Evolutionary conservation across 2,888 invertebrate genomes (phyloP), one percentile per base, ranked within the genome.

Genomic region (Polylopha cassiicola): DNA sequence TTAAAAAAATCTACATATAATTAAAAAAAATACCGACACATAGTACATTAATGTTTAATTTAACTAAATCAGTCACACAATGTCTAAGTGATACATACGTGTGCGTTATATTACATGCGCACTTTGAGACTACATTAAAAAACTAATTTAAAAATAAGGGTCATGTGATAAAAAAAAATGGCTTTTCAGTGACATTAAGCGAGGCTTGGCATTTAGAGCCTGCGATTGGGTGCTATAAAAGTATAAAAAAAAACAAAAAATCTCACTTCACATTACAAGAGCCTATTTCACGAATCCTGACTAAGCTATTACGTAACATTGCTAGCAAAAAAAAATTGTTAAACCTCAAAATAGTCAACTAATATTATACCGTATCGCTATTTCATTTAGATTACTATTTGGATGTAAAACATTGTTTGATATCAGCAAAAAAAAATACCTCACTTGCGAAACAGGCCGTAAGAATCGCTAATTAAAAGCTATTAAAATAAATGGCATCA

Each of bases 21-120:
- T 55, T 49, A 54, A 53, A 58, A 26, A 39, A 47, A n/a, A n/a
- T n/a, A 24, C 51, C 45, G 44, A 29, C 44, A 37, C 53, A 52
- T 49, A 56, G 53, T 50, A 59, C 55, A 66, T 61, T 55, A 58
- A 47, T 56, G 45, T 76, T 75, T 74, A 53, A 48, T 65, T 70
- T 69, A 61, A 58, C 73, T 80, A 81, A 74, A 61, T 84, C 84
- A 84, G 84, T 81, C 82, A 80, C 79, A 73, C 81, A 59, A 49
- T 55, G 9, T 38, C 28, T 39, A 29, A 15, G 28, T 33, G 30
- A 42, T 37, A 28, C n/a, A 24, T 24, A 34, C 29, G 3, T 21
- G 34, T 41, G 36, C 36, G 41, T 26, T 29, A 43, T 31, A 30
- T 39, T 47, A 57, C 64, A 62, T 53, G 55, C 60, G 54, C 51